These are phyloP conservation scores for Ganaspis sp. DNA, from an alignment of 1,140 invertebrate species.

Conservation along the genomic window DNA sequence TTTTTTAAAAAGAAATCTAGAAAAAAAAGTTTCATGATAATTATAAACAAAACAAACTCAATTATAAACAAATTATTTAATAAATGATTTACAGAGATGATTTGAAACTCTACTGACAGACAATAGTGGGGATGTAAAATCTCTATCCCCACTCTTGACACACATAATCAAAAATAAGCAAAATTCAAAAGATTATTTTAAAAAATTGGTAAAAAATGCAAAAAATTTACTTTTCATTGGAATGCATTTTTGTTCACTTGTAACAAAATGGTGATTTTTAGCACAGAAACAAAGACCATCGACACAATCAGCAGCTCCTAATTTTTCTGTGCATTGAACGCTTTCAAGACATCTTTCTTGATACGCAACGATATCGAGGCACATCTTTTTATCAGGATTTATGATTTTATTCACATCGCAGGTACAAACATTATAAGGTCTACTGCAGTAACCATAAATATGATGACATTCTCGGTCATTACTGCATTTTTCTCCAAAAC, in stretches of 20 bases:
- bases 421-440: neutral
- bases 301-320: neutral
- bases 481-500: neutral
- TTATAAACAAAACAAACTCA: no score
- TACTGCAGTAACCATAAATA: neutral
- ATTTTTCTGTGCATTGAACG: neutral
- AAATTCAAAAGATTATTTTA: neutral
- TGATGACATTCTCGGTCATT: neutral
- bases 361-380: neutral
- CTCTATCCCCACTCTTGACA: no score
- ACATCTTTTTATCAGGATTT: neutral
- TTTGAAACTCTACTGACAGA: no score
- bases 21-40: no score
- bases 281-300: neutral
- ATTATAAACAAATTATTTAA: no score
- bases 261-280: neutral
- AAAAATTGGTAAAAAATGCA: neutral
- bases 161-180: no score
- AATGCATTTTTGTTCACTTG: neutral
- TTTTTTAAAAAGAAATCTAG: no score
- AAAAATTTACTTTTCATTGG: neutral
- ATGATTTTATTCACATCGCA: neutral
- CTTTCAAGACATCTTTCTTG: neutral
- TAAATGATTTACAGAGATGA: no score
- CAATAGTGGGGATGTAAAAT: no score